Evolutionary conservation across 2,888 invertebrate species (phyloP).

Genomic region (Allacma fusca): DNA sequence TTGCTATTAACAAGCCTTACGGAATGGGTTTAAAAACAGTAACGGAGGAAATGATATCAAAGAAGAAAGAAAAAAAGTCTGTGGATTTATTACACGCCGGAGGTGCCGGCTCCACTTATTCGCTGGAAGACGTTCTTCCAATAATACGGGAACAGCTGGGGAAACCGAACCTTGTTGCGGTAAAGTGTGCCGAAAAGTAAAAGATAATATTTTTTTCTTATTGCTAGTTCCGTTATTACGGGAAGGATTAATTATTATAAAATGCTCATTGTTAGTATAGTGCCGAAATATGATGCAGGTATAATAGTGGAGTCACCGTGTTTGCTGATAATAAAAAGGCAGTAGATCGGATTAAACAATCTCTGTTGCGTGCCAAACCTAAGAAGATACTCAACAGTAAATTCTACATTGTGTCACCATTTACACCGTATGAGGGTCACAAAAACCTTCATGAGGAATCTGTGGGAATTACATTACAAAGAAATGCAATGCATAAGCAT

Average conservation of each 20-base stretch:
- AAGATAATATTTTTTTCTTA: too few relatives aligned
- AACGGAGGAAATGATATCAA: not conserved
- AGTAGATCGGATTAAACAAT: conserved; percentile 29
- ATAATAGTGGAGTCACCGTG: conserved; percentile 53
- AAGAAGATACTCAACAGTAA: conserved; percentile 45
- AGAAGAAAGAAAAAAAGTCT: conserved; percentile 20
- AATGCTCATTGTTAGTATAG: too few relatives aligned
- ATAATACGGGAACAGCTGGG: too few relatives aligned
- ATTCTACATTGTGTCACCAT: conserved; percentile 26
- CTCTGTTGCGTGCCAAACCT: conserved; percentile 37
- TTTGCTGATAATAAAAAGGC: conserved; percentile 49
- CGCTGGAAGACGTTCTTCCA: conserved; percentile 53
- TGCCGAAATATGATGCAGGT: too few relatives aligned
- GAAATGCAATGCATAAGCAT: conserved; percentile 8
- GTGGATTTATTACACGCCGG: conserved; percentile 39
- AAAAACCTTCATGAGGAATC: conserved; percentile 5
- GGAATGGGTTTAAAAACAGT: conserved; percentile 50
- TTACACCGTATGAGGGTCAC: not conserved
- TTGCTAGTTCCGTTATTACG: too few relatives aligned
- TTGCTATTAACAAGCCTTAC: conserved; percentile 56
- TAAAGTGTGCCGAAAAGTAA: too few relatives aligned
- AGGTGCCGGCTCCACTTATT: conserved; percentile 36
- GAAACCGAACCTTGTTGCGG: too few relatives aligned
- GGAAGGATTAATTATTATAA: too few relatives aligned
- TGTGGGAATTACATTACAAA: conserved; percentile 21